A percentile compares a stretch with the other conserved stretches of the same genome.
These are phyloP conservation scores for Corythornis leucogaster DNA, from an alignment of 2,797 vertebrate species.

Conservation along the genomic window DNA sequence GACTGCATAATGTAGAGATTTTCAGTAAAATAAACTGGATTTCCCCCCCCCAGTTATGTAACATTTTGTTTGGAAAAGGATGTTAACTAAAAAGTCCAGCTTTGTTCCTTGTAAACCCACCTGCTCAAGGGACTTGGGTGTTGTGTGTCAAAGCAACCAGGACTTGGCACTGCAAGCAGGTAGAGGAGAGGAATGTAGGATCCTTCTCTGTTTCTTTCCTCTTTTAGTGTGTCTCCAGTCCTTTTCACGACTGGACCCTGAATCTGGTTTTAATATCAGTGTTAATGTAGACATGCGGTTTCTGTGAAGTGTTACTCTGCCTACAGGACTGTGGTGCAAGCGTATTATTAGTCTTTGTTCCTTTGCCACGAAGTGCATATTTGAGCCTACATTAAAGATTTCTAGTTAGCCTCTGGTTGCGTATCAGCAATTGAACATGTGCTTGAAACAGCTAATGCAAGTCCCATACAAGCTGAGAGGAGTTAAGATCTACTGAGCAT, in stretches of 20 bases:
- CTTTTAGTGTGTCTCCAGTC: neutral
- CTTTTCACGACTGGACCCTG: neutral
- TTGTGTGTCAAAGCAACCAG: neutral
- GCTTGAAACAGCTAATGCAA: neutral
- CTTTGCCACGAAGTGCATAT: neutral
- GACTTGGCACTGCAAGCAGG: neutral
- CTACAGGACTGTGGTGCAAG: neutral
- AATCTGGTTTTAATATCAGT: conserved; percentile 1
- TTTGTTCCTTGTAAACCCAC: neutral
- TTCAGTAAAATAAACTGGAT: neutral
- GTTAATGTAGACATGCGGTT: neutral
- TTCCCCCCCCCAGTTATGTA: neutral
- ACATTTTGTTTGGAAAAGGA: neutral
- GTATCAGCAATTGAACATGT: neutral
- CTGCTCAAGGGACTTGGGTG: rapidly evolving
- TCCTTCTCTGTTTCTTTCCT: neutral
- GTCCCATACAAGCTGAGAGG: neutral
- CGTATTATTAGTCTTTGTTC: conserved; percentile 24
- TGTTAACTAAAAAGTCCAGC: neutral
- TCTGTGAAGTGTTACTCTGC: conserved; percentile 27
- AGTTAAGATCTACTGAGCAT: neutral
- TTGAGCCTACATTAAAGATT: neutral
- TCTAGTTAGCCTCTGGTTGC: neutral
- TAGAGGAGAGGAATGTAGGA: neutral
- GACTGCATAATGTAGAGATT: neutral